Percentiles rank a stretch among this genome's conserved stretches.
phyloP scores from a whole-genome alignment of 2,113 vertebrate species.

The human (Homo sapiens) region DNA sequence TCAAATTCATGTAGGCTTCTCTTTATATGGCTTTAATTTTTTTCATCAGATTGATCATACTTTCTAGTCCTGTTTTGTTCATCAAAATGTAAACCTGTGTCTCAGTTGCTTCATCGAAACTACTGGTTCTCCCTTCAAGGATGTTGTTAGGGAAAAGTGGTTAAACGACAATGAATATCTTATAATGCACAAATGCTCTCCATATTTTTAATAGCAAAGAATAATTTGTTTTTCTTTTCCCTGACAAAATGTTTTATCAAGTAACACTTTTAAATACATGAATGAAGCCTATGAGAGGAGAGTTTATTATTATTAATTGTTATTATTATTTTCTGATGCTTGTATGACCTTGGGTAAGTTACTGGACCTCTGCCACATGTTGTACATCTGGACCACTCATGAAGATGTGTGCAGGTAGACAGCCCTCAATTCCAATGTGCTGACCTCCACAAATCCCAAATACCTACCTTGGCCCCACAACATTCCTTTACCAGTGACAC shows the following conservation, averaged over 20 bases:
- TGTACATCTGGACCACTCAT: not conserved
- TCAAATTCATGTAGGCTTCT: slow-evolving; percentile 20
- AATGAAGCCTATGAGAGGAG: not conserved
- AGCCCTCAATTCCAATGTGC: not conserved
- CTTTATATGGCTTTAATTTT: slow-evolving; percentile 1
- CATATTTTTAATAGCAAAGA: slow-evolving; percentile 34
- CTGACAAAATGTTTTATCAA: slow-evolving; percentile 31
- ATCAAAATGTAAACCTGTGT: slow-evolving; percentile 14
- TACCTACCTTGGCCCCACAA: not conserved
- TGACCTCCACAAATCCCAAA: not conserved
- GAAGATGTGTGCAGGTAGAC: not conserved
- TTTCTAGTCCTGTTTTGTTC: not conserved
- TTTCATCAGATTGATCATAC: slow-evolving; percentile 22
- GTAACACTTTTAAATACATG: not conserved
- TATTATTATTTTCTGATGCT: not conserved
- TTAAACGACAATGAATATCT: slow-evolving; percentile 18
- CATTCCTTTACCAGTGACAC: not conserved
- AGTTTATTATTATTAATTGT: not conserved
- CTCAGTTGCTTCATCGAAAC: not conserved
- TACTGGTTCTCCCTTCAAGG: slow-evolving; percentile 18
- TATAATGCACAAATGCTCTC: slow-evolving; percentile 23
- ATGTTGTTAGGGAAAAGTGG: not conserved
- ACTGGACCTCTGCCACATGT: not conserved
- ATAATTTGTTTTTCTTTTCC: not conserved
- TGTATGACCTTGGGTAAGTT: not conserved